Conservation (phyloP, 2,113 vertebrate species). For the Rallus limicola region DNA sequence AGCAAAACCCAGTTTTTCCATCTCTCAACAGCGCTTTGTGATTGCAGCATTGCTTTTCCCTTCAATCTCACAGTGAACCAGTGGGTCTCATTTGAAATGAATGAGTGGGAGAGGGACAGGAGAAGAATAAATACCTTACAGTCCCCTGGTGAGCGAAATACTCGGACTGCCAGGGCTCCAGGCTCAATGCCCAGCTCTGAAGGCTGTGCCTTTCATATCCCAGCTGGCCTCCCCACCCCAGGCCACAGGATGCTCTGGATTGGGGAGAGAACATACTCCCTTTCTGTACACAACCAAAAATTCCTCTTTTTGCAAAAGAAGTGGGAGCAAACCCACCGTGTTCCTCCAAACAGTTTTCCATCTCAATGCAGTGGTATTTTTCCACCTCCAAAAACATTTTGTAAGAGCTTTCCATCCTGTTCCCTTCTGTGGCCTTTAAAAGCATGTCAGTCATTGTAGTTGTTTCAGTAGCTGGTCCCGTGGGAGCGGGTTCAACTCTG, state of each 20-base stretch:
- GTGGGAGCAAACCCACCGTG: not conserved
- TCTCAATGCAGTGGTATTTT: not conserved
- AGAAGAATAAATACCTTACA: conserved; percentile 14
- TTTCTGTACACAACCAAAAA: not conserved
- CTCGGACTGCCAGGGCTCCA: not conserved
- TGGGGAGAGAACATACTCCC: not conserved
- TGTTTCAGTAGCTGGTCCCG: conserved; percentile 29
- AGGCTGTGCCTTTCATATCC: not conserved
- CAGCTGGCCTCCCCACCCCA: not conserved
- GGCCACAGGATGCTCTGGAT: not conserved
- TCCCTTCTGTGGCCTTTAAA: conserved; percentile 4
- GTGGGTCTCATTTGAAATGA: not conserved
- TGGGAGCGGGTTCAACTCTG: not conserved
- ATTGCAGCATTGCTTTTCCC: not conserved
- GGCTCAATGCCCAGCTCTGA: not conserved
- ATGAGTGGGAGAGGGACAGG: conserved; percentile 33
- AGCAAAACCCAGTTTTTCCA: not conserved
- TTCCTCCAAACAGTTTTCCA: not conserved
- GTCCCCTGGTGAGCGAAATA: not conserved
- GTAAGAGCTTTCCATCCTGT: not conserved
- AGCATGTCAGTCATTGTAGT: not conserved
- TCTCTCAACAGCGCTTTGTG: not conserved
- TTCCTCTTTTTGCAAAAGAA: not conserved
- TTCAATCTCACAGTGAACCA: not conserved
- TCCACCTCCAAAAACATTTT: not conserved